Evolutionary conservation across 2,113 vertebrate genomes (phyloP).

Genomic region (Hippocampus comes): DNA sequence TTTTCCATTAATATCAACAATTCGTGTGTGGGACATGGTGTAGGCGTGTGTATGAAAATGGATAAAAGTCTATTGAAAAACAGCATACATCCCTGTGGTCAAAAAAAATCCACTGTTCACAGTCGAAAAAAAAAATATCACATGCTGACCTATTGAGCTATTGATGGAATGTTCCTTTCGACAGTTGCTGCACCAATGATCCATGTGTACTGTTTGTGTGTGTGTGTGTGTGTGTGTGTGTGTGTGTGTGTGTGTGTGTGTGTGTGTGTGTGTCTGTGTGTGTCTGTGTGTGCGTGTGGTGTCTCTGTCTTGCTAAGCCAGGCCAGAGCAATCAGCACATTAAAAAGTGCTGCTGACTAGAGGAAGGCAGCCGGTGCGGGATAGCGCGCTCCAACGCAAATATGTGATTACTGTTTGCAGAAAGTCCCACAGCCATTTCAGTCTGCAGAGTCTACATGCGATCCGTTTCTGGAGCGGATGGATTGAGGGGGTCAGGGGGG

Average conservation of each 20-base stretch:
- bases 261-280: constrained; percentile 10
- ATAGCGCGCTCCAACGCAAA: constrained; percentile 66
- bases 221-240: constrained; percentile 7
- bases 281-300: constrained; percentile 23
- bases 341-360: constrained; percentile 62
- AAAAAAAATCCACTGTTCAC: background rate
- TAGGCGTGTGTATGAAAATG: background rate
- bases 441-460: constrained; percentile 43
- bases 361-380: constrained; percentile 49
- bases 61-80: background rate
- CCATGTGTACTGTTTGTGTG: constrained; percentile 22
- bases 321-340: constrained; percentile 66
- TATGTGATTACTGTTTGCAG: constrained; percentile 69
- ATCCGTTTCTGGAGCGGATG: constrained; percentile 38
- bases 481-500: constrained; percentile 43
- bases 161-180: constrained; percentile 57
- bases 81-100: background rate
- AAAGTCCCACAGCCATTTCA: constrained; percentile 51
- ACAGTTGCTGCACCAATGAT: constrained; percentile 29
- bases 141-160: constrained; percentile 50
- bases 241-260: constrained; percentile 21
- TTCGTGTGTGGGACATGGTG: background rate
- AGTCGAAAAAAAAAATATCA: constrained; percentile 18
- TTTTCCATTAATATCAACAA: background rate
- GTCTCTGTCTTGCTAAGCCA: constrained; percentile 49